Conservation (phyloP, 1,140 invertebrate species). For the Drosophila rhopaloa region DNA sequence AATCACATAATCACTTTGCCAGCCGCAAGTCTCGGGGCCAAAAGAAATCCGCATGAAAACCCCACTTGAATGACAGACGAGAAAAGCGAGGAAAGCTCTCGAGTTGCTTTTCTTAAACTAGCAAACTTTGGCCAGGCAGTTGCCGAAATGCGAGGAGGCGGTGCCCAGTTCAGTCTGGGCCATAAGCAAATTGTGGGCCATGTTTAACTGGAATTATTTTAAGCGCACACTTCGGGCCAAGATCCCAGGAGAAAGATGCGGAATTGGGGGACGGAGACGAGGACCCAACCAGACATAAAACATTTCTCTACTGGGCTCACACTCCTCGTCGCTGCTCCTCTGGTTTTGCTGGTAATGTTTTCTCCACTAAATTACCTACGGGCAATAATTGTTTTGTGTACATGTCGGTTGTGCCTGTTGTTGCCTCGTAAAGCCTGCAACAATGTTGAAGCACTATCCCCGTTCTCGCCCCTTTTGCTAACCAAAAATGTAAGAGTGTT, state of each 20-base stretch:
- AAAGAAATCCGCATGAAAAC: constrained; percentile 32
- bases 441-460: constrained; percentile 28
- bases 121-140: constrained; percentile 62
- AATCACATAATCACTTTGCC: constrained; percentile 44
- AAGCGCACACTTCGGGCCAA: constrained; percentile 48
- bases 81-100: constrained; percentile 30
- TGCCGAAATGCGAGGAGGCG: constrained; percentile 38
- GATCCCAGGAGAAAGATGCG: background rate
- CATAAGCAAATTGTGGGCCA: constrained; percentile 70
- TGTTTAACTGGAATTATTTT: constrained; percentile 78
- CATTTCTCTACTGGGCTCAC: constrained; percentile 44
- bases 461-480: background rate
- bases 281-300: constrained; percentile 55
- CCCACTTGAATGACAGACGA: constrained; percentile 47
- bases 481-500: constrained; percentile 44
- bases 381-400: constrained; percentile 79
- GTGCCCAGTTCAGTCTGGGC: constrained; percentile 12
- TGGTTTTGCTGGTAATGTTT: constrained; percentile 53
- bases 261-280: background rate
- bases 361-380: constrained; percentile 75
- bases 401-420: constrained; percentile 41
- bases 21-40: constrained; percentile 5
- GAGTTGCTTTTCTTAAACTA: constrained; percentile 34
- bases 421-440: constrained; percentile 38
- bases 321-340: constrained; percentile 15